A percentile compares a stretch with the other conserved stretches of the same genome.
These are phyloP conservation scores for Apis cerana DNA, from an alignment of 1,140 invertebrate species.

Conservation along the genomic window DNA sequence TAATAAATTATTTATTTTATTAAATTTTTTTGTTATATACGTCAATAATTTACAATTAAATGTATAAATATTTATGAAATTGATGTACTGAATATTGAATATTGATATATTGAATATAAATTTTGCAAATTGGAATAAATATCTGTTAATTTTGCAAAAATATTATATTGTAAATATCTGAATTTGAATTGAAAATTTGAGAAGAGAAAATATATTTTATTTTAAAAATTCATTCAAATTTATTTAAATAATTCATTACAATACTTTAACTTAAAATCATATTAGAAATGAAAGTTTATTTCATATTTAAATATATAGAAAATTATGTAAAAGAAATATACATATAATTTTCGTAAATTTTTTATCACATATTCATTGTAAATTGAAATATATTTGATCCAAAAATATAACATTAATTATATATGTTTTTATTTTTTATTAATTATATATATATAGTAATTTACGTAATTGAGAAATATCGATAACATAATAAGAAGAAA, in stretches of 20 bases:
- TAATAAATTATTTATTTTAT: background rate
- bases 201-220: background rate
- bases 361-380: background rate
- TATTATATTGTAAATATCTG: too few species aligned
- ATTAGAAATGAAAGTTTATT: background rate
- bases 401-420: too few species aligned
- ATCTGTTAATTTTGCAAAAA: too few species aligned
- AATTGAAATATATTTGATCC: too few species aligned
- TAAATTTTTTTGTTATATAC: background rate
- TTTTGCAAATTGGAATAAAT: too few species aligned
- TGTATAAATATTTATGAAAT: background rate
- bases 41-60: background rate
- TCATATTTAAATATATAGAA: background rate
- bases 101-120: background rate
- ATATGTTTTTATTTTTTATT: too few species aligned
- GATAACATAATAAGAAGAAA: background rate
- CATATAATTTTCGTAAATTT: background rate
- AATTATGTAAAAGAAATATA: background rate
- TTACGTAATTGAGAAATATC: too few species aligned
- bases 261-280: background rate
- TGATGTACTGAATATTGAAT: background rate
- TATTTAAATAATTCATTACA: background rate
- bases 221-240: too few species aligned
- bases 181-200: too few species aligned
- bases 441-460: background rate